phyloP scores from a whole-genome alignment of 2,888 invertebrate genomes.

The Drosophila robusta region DNA sequence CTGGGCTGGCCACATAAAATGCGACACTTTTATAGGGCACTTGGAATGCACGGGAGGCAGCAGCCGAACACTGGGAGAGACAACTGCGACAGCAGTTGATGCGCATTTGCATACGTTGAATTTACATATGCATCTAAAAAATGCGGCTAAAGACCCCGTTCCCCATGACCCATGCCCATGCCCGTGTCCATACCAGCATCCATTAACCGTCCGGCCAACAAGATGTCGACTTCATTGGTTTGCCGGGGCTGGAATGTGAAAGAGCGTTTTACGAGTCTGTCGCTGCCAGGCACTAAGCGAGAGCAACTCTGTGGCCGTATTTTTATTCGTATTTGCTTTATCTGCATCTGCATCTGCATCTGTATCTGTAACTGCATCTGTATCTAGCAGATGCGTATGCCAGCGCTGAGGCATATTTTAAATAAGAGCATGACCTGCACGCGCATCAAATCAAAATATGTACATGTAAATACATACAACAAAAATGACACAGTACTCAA shows the following conservation, averaged over 20 bases:
- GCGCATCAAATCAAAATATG: slow-evolving; percentile 75
- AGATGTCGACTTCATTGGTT: slow-evolving; percentile 21
- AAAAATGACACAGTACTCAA: slow-evolving; percentile 57
- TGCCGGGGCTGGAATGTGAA: slow-evolving; percentile 48
- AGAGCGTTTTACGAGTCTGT: slow-evolving; percentile 55
- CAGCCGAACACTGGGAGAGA: background rate
- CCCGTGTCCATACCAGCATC: slow-evolving; percentile 43
- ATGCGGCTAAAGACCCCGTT: slow-evolving; percentile 39
- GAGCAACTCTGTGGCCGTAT: slow-evolving; percentile 24
- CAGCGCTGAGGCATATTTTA: slow-evolving; percentile 21
- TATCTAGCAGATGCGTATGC: slow-evolving; percentile 10
- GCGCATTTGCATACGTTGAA: slow-evolving; percentile 65
- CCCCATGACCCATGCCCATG: background rate
- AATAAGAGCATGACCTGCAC: slow-evolving; percentile 71
- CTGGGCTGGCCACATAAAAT: slow-evolving; percentile 59
- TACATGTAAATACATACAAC: slow-evolving; percentile 47
- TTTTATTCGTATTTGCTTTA: background rate
- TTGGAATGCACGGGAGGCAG: slow-evolving; percentile 55
- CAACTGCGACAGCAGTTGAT: slow-evolving; percentile 27
- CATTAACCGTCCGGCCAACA: slow-evolving; percentile 32
- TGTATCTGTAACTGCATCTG: background rate
- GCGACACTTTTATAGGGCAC: slow-evolving; percentile 78
- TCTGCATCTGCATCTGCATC: background rate
- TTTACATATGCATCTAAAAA: slow-evolving; percentile 67
- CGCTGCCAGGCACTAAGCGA: slow-evolving; percentile 10